Conservation (phyloP, 2,888 invertebrate species). For the Tuberolachnus salignus region DNA sequence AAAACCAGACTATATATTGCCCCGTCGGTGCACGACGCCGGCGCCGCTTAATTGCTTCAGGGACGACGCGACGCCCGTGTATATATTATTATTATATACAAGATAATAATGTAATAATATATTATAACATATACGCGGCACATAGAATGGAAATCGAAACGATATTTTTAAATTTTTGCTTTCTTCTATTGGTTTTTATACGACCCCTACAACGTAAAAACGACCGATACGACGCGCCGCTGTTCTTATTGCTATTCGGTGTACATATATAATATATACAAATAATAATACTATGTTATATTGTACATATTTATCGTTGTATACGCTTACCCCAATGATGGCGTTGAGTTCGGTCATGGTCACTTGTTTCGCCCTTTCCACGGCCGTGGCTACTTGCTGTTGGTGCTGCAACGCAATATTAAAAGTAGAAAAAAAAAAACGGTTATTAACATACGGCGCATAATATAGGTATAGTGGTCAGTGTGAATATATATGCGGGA, state of each 20-base stretch:
- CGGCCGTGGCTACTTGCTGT: conserved; percentile 90
- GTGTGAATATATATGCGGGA: too few relatives aligned
- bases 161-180: conserved; percentile 1
- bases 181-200: too few relatives aligned
- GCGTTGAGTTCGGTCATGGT: conserved; percentile 93
- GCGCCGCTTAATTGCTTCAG: conserved; percentile 36
- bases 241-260: too few relatives aligned
- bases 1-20: conserved; percentile 5
- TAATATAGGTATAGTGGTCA: too few relatives aligned
- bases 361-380: conserved; percentile 93
- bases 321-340: conserved; percentile 84
- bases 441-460: neutral
- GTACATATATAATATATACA: too few relatives aligned
- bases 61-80: conserved; percentile 19
- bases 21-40: neutral
- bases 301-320: too few relatives aligned
- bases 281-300: neutral
- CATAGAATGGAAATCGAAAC: neutral
- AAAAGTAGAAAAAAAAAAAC: conserved; percentile 1
- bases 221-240: neutral
- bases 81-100: neutral
- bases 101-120: too few relatives aligned
- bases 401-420: conserved; percentile 69
- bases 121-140: neutral
- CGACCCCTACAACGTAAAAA: conserved; percentile 15